phyloP scores from a whole-genome alignment of 2,888 invertebrate genomes.

The Eustalomyia histrio region DNA sequence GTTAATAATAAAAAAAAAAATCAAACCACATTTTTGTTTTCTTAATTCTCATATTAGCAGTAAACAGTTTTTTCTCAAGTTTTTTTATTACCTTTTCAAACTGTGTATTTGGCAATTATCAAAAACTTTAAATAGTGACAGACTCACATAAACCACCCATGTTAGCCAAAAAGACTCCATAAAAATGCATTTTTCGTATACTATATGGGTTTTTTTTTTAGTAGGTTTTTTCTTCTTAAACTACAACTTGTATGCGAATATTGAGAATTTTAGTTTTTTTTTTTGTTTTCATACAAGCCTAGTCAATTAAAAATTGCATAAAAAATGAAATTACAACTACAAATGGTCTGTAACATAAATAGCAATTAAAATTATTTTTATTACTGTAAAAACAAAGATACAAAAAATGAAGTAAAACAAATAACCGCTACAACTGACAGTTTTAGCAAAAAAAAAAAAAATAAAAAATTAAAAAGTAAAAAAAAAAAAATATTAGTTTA shows the following conservation, averaged over 20 bases:
- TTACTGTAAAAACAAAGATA: constrained; percentile 50
- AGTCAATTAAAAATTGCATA: constrained; percentile 65
- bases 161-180: constrained; percentile 51
- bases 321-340: constrained; percentile 60
- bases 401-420: not conserved
- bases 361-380: constrained; percentile 66
- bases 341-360: constrained; percentile 65
- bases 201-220: not conserved
- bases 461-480: not conserved
- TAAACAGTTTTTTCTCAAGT: constrained; percentile 32
- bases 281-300: constrained; percentile 51
- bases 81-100: constrained; percentile 27
- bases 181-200: constrained; percentile 44
- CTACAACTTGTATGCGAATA: constrained; percentile 42
- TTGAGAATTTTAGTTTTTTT: constrained; percentile 56
- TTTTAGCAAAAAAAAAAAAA: not conserved
- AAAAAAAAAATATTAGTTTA: constrained; percentile 56
- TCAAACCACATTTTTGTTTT: not conserved
- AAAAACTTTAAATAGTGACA: constrained; percentile 62
- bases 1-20: constrained; percentile 1
- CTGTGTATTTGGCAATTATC: constrained; percentile 61
- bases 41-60: constrained; percentile 51
- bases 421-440: not conserved
- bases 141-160: constrained; percentile 65
- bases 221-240: constrained; percentile 42